Evolutionary conservation across 1,140 invertebrate species (phyloP), one percentile per base, ranked within the genome.

Genomic region (Monochamus saltuarius): DNA sequence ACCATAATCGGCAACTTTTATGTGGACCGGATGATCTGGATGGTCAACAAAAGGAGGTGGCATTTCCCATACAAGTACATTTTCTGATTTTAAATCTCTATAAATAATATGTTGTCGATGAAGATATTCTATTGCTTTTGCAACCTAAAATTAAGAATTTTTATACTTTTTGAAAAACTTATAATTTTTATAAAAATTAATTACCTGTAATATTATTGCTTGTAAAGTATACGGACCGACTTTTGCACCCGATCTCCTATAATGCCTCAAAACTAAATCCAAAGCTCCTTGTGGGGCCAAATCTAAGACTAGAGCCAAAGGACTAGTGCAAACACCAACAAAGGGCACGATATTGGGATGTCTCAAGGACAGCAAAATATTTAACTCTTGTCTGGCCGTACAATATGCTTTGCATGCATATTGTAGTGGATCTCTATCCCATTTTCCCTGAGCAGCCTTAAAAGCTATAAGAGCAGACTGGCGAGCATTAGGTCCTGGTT

Each of bases 31-130:
- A 65, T 87, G 79, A 11, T 85, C 80, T 0, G 81, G 81, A 74
- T 83, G 70, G 69, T 87, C 82, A 56, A 84, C 79, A 67, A 90
- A 88, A 0, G 89, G 89, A 1, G 83, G 75, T 0, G 95, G 95
- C 77, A 98, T 85, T 56, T 90, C 85, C 95, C 95, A 99, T 7
- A 99, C 95, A 1, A 99, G 76, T 45, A 99, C 94, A 80, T 99
- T 99, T 75, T 99, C 97, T 0, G 95, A 94, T 81, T 99, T 99
- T 0, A 99, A 81, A 79, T 99, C 97, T 14, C 92, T 80, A 75
- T 99, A 99, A 56, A 99, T 97, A 4, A 99, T 95, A 59, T 91
- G 87, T 56, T 93, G 86, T 17, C 91, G 87, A 80, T 99, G 97
- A 3, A 99, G 81, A 79, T 99, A 99, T 74, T 97, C 95, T 13